Evolutionary conservation across 2,113 vertebrate species (phyloP).

Genomic region (Ifrita kowaldi): DNA sequence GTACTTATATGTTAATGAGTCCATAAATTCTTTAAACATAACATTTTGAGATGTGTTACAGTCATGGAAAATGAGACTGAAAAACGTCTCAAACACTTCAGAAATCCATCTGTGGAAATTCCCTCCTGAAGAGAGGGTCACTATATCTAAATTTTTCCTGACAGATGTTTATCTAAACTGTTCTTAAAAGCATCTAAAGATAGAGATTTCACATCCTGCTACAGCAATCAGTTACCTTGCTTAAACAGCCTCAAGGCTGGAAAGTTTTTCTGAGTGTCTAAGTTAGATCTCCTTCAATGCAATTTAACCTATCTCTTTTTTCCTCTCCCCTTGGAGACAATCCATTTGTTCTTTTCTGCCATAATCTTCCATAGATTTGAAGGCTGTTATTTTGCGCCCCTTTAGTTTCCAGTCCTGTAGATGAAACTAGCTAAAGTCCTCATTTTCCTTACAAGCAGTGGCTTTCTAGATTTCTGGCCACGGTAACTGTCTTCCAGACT

Average conservation of each 20-base stretch:
- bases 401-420: background rate
- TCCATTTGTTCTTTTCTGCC: background rate
- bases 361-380: background rate
- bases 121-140: background rate
- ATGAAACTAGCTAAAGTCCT: background rate
- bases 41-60: background rate
- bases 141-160: background rate
- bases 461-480: background rate
- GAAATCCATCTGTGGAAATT: background rate
- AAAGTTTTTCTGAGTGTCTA: background rate
- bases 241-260: background rate
- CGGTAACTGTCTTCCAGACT: background rate
- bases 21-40: background rate
- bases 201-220: background rate
- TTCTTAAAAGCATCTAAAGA: slow-evolving; percentile 10
- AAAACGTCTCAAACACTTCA: background rate
- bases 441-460: background rate
- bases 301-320: background rate
- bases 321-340: background rate
- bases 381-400: background rate
- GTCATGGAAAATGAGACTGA: background rate
- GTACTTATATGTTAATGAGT: background rate
- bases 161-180: slow-evolving; percentile 31
- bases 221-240: background rate
- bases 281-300: background rate